Base-by-base conservation (phyloP, 1,140 invertebrate genomes). In the Telenomus remus region DNA sequence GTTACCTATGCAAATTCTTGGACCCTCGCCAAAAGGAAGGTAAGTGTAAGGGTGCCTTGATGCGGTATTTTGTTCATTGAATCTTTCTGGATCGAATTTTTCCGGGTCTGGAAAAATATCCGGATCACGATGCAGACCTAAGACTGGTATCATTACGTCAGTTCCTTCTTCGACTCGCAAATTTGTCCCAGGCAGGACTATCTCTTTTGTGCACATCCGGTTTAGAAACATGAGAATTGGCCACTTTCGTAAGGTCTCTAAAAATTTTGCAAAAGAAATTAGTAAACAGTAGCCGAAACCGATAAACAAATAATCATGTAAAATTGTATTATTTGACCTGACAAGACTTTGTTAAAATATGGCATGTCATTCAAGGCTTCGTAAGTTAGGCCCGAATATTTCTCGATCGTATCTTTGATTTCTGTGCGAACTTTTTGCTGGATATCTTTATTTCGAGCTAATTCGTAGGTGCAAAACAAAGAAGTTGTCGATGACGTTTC, bases 181-280 rank as follows among this genome's bases (percentile, higher is more conserved):
- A 12, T 91, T 84, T 0, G 89, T 90, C 33, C 90, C 89, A 8
- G 89, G 90, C 3, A 92, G 79, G 15, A 84, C 82, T 77, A 89
- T 91, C 10, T 90, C 88, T 54, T 90, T 89, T 1, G 85, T 89
- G 37, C 91, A 90, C 37, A 84, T 70, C 39, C 92, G 85, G 65
- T 90, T 90, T 0, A 93, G 78, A 27, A 90, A 82, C 0, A 89
- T 87, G 54, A 92, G 79, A 0, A 91, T 89, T 46, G 93, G 92
- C 81, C 92, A 91, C 69, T 90, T 90, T 13, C 93, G 88, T 70
- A 94, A 82, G 0, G 92, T 91, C 89, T 93, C 92, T 90, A n/a
- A 82, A 11, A 79, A 73, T n/a, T n/a, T 27, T 33, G 51, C 35
- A 43, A 37, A 50, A 49, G 49, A 1, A 42, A 51, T 42, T 44